Evolutionary conservation across 2,113 vertebrate species (phyloP).

Genomic region (Grus americana): DNA sequence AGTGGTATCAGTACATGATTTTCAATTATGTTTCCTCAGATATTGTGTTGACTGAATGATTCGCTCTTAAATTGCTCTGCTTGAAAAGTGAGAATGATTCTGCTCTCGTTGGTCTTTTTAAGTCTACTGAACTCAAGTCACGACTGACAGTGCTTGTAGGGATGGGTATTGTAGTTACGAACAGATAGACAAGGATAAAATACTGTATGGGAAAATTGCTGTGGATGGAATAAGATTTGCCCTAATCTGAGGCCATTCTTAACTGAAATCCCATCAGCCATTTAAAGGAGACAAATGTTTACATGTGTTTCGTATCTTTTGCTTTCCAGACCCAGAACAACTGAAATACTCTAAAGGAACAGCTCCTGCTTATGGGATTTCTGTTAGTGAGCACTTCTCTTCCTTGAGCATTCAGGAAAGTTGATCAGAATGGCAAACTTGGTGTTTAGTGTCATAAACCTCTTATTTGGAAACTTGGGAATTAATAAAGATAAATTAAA

Average conservation of each 20-base stretch:
- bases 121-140: neutral
- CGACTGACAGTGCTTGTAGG: neutral
- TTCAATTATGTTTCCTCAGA: neutral
- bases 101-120: neutral
- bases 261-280: neutral
- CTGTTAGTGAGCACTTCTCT: neutral
- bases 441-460: neutral
- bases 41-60: neutral
- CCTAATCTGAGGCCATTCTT: neutral
- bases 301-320: neutral
- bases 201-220: neutral
- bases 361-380: neutral
- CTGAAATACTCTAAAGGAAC: neutral
- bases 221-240: neutral
- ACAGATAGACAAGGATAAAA: neutral
- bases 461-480: neutral
- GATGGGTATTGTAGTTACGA: neutral
- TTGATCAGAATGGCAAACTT: neutral
- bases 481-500: neutral
- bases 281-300: neutral
- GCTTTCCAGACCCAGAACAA: neutral
- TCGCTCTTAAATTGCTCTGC: neutral
- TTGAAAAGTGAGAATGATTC: neutral
- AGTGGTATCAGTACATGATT: neutral
- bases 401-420: neutral